phyloP scores from a whole-genome alignment of 30 jellyfish, hydroid and myxozoan genomes.

The Rhopilema esculentum region DNA sequence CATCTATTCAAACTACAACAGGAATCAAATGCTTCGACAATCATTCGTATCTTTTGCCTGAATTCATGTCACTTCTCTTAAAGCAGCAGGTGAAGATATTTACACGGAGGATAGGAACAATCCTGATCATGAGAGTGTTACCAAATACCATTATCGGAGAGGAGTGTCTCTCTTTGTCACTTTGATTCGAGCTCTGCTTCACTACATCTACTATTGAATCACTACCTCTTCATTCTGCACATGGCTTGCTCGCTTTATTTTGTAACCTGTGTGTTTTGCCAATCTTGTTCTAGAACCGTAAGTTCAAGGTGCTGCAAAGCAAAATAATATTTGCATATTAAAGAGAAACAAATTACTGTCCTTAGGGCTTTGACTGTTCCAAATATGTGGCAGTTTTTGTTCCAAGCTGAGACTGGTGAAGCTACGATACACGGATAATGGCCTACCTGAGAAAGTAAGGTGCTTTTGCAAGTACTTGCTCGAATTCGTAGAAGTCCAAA shows the following conservation, averaged over 20 bases:
- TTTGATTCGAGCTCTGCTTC: background rate
- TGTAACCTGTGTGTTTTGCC: background rate
- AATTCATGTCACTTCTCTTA: too few species aligned
- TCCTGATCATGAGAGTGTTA: too few species aligned
- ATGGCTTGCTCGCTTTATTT: background rate
- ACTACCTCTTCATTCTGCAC: background rate
- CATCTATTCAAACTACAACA: too few species aligned
- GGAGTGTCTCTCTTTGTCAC: background rate
- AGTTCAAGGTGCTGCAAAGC: background rate
- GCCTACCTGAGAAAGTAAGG: constrained; percentile 56
- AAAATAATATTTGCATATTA: too few species aligned
- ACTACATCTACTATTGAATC: background rate
- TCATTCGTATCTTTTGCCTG: too few species aligned
- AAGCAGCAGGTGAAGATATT: too few species aligned
- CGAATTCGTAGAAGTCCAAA: constrained; percentile 58
- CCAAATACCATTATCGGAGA: background rate
- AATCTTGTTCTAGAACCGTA: background rate
- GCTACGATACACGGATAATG: background rate
- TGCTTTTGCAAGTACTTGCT: constrained; percentile 47
- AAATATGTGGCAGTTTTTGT: too few species aligned
- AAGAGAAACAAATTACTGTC: too few species aligned
- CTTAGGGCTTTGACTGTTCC: too few species aligned
- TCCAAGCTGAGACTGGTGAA: too few species aligned
- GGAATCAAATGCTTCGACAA: too few species aligned
- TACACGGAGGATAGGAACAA: too few species aligned